A percentile compares a stretch with the other conserved stretches of the same genome.
These are phyloP conservation scores for Meloidogyne hapla DNA, from an alignment of 1,140 invertebrate species.

Conservation along the genomic window DNA sequence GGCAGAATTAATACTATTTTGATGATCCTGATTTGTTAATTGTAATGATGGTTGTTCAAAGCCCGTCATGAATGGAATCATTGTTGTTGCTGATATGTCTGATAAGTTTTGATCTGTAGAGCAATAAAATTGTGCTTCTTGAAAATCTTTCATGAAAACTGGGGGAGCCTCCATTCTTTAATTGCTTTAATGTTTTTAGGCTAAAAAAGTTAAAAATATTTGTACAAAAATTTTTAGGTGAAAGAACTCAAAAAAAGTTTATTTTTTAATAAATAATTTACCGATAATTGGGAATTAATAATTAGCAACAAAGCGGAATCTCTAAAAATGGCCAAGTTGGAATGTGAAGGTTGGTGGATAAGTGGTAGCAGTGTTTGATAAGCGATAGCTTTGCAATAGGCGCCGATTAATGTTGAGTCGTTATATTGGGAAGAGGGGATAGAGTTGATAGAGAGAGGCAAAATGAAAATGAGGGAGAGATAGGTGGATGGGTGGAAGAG, in stretches of 20 bases:
- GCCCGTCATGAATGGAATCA: neutral
- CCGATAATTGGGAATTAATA: too few relatives aligned
- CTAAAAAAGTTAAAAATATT: too few relatives aligned
- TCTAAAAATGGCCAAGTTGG: too few relatives aligned
- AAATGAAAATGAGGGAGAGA: neutral
- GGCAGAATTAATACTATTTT: neutral
- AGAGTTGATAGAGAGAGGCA: neutral
- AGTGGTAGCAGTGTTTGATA: neutral
- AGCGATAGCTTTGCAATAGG: neutral
- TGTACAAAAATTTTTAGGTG: too few relatives aligned
- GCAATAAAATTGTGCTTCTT: neutral
- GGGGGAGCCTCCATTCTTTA: neutral
- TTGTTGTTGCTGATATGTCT: neutral
- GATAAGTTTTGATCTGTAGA: neutral
- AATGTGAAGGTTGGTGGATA: neutral
- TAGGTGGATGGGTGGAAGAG: neutral
- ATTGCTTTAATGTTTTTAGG: too few relatives aligned
- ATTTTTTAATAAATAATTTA: too few relatives aligned
- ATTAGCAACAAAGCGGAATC: neutral
- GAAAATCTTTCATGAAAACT: constrained; percentile 6
- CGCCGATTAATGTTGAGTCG: neutral
- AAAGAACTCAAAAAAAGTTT: too few relatives aligned
- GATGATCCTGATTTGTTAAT: neutral
- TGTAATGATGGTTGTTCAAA: neutral
- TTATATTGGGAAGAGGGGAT: neutral